Conservation (phyloP, 1,140 invertebrate genomes). For the Drosophila teissieri region DNA sequence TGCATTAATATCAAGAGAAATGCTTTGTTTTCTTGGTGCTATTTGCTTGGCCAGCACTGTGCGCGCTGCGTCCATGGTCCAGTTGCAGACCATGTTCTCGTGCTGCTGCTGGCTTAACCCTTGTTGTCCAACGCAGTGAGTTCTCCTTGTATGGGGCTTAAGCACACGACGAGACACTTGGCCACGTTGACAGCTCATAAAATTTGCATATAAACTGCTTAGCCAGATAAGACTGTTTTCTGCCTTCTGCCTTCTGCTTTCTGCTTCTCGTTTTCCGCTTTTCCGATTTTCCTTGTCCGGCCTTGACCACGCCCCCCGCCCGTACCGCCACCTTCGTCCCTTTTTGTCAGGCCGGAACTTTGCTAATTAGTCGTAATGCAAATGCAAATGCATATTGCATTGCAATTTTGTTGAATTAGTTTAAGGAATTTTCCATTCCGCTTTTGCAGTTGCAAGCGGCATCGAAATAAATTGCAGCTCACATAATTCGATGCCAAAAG, state of each 20-base stretch:
- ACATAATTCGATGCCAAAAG: not conserved
- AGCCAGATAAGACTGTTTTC: conserved; percentile 25
- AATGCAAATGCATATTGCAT: conserved; percentile 31
- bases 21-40: too few relatives aligned
- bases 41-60: not conserved
- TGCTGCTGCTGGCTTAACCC: conserved; percentile 31
- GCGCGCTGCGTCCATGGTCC: conserved; percentile 4
- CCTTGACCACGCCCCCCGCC: conserved; percentile 39
- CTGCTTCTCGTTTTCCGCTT: not conserved
- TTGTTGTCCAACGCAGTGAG: conserved; percentile 21
- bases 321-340: too few relatives aligned
- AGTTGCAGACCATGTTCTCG: conserved; percentile 26
- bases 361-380: conserved; percentile 36
- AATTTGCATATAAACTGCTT: conserved; percentile 67
- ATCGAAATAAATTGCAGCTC: conserved; percentile 15
- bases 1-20: too few relatives aligned
- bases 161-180: conserved; percentile 49
- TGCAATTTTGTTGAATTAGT: conserved; percentile 29
- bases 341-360: conserved; percentile 19
- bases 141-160: conserved; percentile 25
- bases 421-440: not conserved
- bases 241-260: not conserved
- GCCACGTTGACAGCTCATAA: conserved; percentile 64
- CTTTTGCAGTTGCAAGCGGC: not conserved
- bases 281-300: conserved; percentile 10